These are phyloP conservation scores for Trichonephila clavipes DNA, from an alignment of 1,140 invertebrate species.

Conservation along the genomic window DNA sequence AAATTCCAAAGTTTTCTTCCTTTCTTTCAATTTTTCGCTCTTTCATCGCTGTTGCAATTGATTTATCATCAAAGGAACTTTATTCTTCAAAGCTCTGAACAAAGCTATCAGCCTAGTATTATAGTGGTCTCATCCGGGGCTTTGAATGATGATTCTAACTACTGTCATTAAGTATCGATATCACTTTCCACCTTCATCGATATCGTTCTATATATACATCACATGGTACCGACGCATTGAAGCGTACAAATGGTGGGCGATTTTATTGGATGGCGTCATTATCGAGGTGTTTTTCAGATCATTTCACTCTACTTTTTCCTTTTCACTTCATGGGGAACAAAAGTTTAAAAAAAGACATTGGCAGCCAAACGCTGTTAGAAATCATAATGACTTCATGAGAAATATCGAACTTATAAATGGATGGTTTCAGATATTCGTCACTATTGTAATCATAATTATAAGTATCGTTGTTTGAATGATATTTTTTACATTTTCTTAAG, in stretches of 20 bases:
- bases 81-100: conserved; percentile 18
- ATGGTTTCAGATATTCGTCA: not conserved
- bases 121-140: not conserved
- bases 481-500: not conserved
- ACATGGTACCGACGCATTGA: conserved; percentile 10
- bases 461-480: too few species aligned
- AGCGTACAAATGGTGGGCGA: conserved; percentile 41
- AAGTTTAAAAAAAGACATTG: conserved; percentile 2
- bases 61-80: conserved; percentile 61
- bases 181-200: conserved; percentile 39
- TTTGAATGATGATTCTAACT: conserved; percentile 70
- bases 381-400: conserved; percentile 20
- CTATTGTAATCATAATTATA: not conserved
- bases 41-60: conserved; percentile 31
- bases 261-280: conserved; percentile 66
- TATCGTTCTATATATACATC: conserved; percentile 66
- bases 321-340: conserved; percentile 28
- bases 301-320: conserved; percentile 51
- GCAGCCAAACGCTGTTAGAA: not conserved
- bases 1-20: not conserved
- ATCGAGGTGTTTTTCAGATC: conserved; percentile 46
- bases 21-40: not conserved
- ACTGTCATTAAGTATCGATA: conserved; percentile 68
- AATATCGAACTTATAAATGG: not conserved
- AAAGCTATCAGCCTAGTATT: conserved; percentile 54